Conservation (phyloP, 2,888 invertebrate genomes). For the Sphecodes monilicornis region DNA sequence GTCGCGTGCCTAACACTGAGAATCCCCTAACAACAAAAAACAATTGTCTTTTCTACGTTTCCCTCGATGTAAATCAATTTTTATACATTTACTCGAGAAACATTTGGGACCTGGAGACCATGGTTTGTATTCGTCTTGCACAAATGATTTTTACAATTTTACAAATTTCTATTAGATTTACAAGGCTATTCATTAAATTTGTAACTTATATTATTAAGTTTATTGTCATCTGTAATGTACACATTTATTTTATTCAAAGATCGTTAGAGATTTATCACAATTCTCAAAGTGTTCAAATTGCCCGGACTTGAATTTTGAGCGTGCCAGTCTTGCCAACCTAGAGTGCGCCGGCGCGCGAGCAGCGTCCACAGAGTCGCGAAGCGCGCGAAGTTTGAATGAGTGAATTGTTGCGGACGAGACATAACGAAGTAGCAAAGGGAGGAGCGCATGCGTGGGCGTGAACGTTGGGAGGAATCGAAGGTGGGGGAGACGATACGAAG, state of each 20-base stretch:
- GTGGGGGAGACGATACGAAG: conserved; percentile 46
- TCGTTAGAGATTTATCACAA: background rate
- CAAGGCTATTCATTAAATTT: no score
- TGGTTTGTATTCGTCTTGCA: background rate
- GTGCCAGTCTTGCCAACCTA: background rate
- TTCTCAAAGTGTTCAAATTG: background rate
- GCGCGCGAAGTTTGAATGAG: conserved; percentile 1
- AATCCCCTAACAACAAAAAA: background rate
- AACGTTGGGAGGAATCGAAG: background rate
- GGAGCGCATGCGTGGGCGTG: conserved; percentile 1
- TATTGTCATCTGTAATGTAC: background rate
- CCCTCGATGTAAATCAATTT: no score
- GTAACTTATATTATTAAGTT: background rate
- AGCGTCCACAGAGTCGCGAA: background rate
- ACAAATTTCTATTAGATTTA: background rate
- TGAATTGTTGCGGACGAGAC: background rate
- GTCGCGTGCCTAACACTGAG: conserved; percentile 34
- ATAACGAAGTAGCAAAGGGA: background rate
- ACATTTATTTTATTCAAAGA: background rate
- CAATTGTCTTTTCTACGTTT: no score
- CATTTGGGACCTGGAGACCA: background rate
- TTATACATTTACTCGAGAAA: background rate
- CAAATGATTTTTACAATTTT: background rate
- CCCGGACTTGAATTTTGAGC: background rate
- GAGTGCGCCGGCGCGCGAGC: background rate